Conservation (phyloP, 2,888 invertebrate genomes). For the Tipula unca region DNA sequence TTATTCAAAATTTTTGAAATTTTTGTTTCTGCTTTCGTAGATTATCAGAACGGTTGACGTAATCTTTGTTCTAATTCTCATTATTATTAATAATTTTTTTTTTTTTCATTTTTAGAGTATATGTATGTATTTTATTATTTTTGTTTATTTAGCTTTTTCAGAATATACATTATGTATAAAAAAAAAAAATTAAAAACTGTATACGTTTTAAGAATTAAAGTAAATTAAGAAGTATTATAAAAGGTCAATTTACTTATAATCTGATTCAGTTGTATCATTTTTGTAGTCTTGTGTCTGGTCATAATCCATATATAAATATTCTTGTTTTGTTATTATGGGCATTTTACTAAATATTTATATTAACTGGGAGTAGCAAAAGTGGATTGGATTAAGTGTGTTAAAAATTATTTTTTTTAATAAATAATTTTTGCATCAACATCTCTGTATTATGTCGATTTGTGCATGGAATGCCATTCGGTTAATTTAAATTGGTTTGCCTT, state of each 20-base stretch:
- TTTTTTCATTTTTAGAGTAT: too few species aligned
- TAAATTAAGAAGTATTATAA: neutral
- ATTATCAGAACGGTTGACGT: neutral
- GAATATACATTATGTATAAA: neutral
- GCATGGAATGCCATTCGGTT: neutral
- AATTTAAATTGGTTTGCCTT: neutral
- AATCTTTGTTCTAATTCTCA: neutral
- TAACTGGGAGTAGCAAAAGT: neutral
- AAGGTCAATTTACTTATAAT: constrained; percentile 2
- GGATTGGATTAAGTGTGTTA: neutral
- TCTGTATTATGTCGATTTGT: neutral
- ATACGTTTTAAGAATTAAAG: neutral
- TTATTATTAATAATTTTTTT: neutral
- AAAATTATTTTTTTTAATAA: neutral
- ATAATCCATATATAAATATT: constrained; percentile 3
- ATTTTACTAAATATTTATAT: neutral
- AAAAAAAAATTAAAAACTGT: neutral
- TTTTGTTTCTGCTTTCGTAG: neutral
- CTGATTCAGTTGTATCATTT: neutral
- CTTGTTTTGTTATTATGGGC: neutral
- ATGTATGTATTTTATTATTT: neutral
- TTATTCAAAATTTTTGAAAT: neutral
- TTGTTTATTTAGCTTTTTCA: neutral
- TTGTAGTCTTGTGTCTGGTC: neutral
- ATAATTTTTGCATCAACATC: neutral